phyloP scores from a whole-genome alignment of 2,888 invertebrate species.

The Xestoiulus laeticollis region DNA sequence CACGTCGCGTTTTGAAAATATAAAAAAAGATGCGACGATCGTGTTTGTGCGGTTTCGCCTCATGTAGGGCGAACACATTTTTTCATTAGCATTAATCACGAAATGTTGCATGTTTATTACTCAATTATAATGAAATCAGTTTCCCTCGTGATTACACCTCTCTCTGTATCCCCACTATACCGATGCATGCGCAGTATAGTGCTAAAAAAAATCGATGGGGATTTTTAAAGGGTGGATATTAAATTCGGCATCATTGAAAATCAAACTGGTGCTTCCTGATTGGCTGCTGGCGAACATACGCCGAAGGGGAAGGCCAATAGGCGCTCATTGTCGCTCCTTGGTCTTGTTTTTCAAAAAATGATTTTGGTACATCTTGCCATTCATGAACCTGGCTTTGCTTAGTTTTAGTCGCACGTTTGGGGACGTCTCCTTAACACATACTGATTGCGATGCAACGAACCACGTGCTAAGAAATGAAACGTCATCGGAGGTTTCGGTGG shows the following conservation, averaged over 20 bases:
- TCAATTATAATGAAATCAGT: conserved; percentile 41
- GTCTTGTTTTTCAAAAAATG: conserved; percentile 36
- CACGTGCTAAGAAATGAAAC: conserved; percentile 11
- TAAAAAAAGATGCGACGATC: conserved; percentile 23
- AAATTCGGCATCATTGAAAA: conserved; percentile 41
- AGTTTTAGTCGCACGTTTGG: not conserved
- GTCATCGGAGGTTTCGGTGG: not conserved
- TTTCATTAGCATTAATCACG: conserved; percentile 38
- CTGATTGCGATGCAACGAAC: not conserved
- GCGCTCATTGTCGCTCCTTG: not conserved
- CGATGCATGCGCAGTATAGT: not conserved
- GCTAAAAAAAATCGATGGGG: conserved; percentile 7
- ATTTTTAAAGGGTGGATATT: conserved; percentile 31
- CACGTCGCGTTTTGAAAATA: not conserved
- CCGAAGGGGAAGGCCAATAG: not conserved
- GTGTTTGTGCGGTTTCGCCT: conserved; percentile 17
- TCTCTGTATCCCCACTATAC: not conserved
- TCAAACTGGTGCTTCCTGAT: not conserved
- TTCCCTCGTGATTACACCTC: conserved; percentile 16
- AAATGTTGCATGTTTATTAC: conserved; percentile 41
- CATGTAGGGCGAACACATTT: conserved; percentile 20
- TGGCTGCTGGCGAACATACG: not conserved
- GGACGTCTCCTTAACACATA: not conserved
- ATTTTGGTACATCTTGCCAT: not conserved
- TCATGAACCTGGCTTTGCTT: not conserved